Conservation (phyloP, 2,797 vertebrate genomes). For the Apogon hyalosoma region DNA sequence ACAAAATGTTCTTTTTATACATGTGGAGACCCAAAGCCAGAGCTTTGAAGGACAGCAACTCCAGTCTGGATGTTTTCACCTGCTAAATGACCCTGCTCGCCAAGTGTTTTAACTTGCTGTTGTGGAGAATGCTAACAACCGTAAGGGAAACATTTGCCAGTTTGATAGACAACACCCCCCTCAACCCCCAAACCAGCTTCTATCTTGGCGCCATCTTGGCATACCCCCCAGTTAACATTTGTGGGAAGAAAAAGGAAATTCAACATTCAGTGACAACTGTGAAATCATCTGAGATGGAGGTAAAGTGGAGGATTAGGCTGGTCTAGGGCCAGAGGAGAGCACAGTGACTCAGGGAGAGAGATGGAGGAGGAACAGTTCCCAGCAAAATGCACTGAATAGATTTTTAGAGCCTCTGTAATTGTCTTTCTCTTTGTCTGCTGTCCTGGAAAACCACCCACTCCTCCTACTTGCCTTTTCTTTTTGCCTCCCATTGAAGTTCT, state of each 20-base stretch:
- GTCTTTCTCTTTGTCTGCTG: slow-evolving; percentile 69
- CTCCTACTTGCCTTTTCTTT: slow-evolving; percentile 33
- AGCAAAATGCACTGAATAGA: slow-evolving; percentile 63
- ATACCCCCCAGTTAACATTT: slow-evolving; percentile 58
- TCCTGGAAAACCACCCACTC: slow-evolving; percentile 63
- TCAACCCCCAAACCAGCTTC: slow-evolving; percentile 17
- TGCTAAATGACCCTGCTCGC: slow-evolving; percentile 27
- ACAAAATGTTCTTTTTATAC: no score
- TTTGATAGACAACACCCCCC: slow-evolving; percentile 29
- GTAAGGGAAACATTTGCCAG: slow-evolving; percentile 36
- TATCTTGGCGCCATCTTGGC: slow-evolving; percentile 70
- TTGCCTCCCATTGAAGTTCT: slow-evolving; percentile 26
- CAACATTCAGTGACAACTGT: slow-evolving; percentile 78
- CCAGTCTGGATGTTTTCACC: slow-evolving; percentile 34
- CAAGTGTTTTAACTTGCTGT: slow-evolving; percentile 48
- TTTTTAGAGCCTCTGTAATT: slow-evolving; percentile 69
- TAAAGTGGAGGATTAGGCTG: slow-evolving; percentile 74
- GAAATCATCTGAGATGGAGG: slow-evolving; percentile 79
- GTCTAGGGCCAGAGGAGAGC: slow-evolving; percentile 53
- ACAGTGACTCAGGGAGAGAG: slow-evolving; percentile 49
- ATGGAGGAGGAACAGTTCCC: slow-evolving; percentile 47
- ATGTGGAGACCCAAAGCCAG: no score
- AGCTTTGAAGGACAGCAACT: slow-evolving; percentile 8
- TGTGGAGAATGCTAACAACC: slow-evolving; percentile 51
- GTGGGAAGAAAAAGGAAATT: slow-evolving; percentile 71